These are phyloP conservation scores for Ctenomys sociabilis DNA, from an alignment of 2,113 vertebrate genomes.

Conservation along the genomic window DNA sequence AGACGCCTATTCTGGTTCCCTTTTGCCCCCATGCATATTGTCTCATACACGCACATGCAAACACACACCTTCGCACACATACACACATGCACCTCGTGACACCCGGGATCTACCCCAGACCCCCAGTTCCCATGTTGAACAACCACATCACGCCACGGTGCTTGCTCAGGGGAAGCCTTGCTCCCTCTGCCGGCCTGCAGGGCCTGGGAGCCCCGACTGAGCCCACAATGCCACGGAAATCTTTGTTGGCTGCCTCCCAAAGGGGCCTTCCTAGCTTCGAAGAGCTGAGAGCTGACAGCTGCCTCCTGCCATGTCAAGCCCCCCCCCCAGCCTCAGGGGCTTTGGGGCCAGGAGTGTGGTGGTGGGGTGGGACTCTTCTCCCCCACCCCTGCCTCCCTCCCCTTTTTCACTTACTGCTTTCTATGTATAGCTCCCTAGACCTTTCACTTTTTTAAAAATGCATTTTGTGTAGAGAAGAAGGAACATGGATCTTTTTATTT, in stretches of 20 bases:
- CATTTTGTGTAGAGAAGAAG: constrained; percentile 85
- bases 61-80: background rate
- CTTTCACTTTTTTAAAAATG: constrained; percentile 85
- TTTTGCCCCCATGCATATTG: constrained; percentile 49
- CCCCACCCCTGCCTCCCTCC: constrained; percentile 20
- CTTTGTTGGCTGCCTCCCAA: constrained; percentile 59
- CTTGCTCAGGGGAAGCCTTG: constrained; percentile 79
- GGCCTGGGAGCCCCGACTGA: constrained; percentile 71
- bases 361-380: constrained; percentile 47
- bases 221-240: constrained; percentile 80
- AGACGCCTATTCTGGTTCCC: constrained; percentile 72
- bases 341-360: constrained; percentile 63
- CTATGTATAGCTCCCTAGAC: constrained; percentile 82
- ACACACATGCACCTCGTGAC: constrained; percentile 64
- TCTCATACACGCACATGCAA: constrained; percentile 5
- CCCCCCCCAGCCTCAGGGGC: constrained; percentile 66
- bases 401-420: constrained; percentile 78
- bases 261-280: constrained; percentile 68
- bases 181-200: constrained; percentile 57
- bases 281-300: constrained; percentile 79
- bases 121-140: constrained; percentile 70
- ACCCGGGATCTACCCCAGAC: constrained; percentile 72
- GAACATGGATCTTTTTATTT: constrained; percentile 84
- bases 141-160: constrained; percentile 77
- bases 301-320: constrained; percentile 76